These are phyloP conservation scores for Oxygymnocypris stewartii DNA, from an alignment of 2,113 vertebrate species.

Conservation along the genomic window DNA sequence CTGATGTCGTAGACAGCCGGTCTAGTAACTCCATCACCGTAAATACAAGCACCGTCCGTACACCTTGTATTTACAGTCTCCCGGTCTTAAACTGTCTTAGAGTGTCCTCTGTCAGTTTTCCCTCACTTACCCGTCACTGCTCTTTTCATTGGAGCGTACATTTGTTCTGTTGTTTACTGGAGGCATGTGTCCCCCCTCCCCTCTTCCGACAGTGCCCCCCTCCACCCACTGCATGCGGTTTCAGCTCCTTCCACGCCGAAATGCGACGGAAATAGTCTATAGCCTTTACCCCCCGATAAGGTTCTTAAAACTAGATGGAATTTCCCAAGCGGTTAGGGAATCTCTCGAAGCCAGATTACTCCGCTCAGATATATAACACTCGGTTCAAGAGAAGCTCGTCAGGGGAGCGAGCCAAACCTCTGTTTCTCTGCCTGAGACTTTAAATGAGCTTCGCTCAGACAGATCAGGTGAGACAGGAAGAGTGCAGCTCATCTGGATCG, in stretches of 20 bases:
- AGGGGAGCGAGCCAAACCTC: neutral
- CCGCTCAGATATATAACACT: constrained; percentile 5
- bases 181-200: constrained; percentile 50
- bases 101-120: constrained; percentile 45
- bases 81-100: constrained; percentile 31
- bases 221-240: constrained; percentile 47
- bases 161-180: constrained; percentile 40
- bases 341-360: constrained; percentile 26
- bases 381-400: constrained; percentile 1
- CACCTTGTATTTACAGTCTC: constrained; percentile 56
- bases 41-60: constrained; percentile 53
- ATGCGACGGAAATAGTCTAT: constrained; percentile 11
- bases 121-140: constrained; percentile 41
- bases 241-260: constrained; percentile 29
- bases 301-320: constrained; percentile 21
- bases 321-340: constrained; percentile 16
- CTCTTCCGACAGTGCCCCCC: constrained; percentile 18
- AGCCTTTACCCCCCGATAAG: constrained; percentile 8
- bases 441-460: constrained; percentile 40
- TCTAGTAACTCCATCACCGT: constrained; percentile 40
- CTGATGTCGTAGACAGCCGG: constrained; percentile 47
- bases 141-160: constrained; percentile 36
- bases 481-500: constrained; percentile 26
- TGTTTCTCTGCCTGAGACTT: constrained; percentile 26
- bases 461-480: constrained; percentile 39